Base-by-base conservation (phyloP, 2,113 vertebrate species). In the Corynorhinus townsendii region DNA sequence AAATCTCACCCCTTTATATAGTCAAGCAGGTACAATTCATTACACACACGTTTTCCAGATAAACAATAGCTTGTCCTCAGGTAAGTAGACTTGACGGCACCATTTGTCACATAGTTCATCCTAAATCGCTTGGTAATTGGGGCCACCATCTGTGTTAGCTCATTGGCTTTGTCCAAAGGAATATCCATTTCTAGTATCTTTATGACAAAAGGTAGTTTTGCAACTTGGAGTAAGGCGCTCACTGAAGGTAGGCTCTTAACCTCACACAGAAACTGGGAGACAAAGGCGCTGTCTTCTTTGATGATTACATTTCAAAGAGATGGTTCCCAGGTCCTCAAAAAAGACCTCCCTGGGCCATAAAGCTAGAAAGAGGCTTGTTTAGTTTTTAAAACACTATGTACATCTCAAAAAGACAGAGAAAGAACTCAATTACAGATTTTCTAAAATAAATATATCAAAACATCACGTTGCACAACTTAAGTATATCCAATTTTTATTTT, bases 81-180 rank as follows among this genome's bases (percentile, higher is more conserved):
- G 26, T 79, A 66, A 86, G 45, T 45, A 26, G 66, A 77, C 19
- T 66, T 73, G 28, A 45, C 20, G 68, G 45, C 17, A n/a, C 30
- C 62, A 69, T 69, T 89, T 45, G n/a, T 92, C 80, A 69, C 10
- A 59, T 1, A 62, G 76, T 66, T 85, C 35, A 82, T 66, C 3
- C 22, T 83, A 76, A 89, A 89, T 89, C 64, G 43, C 24, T 64
- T 87, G 30, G 26, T 79, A 93, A 62, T 71, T 93, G 45, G 33
- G 17, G 24, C 80, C 72, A 75, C 77, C 76, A 93, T 81, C 22
- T 92, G 30, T 86, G 89, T 92, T 92, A 92, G 47, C 43, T 95
- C 90, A 84, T 56, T 92, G 54, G n/a, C 15, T 91, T 88, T 56
- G 24, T 76, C 43, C 17, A 88, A 80, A 88, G 68, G 76, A 92